phyloP scores from a whole-genome alignment of 2,888 invertebrate species.

The Callinectes sapidus region DNA sequence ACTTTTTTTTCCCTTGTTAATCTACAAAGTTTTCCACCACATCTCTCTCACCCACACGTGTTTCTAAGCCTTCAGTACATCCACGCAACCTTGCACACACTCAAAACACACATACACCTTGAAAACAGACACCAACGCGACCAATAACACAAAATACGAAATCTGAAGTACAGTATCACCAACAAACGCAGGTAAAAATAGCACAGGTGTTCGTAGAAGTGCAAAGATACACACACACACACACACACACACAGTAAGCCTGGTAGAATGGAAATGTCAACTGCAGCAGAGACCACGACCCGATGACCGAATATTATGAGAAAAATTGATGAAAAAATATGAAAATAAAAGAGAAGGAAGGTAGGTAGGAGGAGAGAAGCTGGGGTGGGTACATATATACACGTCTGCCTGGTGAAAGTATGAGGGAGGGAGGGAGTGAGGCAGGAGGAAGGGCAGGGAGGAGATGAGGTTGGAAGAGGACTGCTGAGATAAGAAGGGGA shows the following conservation, averaged over 20 bases:
- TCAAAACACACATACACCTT: not conserved
- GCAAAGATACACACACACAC: not conserved
- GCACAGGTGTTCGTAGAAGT: not conserved
- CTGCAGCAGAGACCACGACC: not conserved
- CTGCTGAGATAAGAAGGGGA: not conserved
- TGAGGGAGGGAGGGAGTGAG: not conserved
- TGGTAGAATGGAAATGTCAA: not conserved
- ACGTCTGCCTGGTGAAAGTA: slow-evolving; percentile 4
- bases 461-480: not conserved
- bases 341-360: not conserved
- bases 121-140: not conserved
- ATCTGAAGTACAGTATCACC: not conserved
- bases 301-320: not conserved
- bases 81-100: no score
- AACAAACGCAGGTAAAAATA: not conserved
- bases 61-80: no score
- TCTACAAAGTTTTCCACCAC: no score
- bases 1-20: no score
- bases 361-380: not conserved
- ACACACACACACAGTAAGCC: not conserved
- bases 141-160: not conserved
- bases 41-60: no score
- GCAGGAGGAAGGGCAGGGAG: not conserved
- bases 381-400: not conserved
- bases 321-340: not conserved